Conservation (phyloP, 2,113 vertebrate species). For the Atrichornis clamosus region DNA sequence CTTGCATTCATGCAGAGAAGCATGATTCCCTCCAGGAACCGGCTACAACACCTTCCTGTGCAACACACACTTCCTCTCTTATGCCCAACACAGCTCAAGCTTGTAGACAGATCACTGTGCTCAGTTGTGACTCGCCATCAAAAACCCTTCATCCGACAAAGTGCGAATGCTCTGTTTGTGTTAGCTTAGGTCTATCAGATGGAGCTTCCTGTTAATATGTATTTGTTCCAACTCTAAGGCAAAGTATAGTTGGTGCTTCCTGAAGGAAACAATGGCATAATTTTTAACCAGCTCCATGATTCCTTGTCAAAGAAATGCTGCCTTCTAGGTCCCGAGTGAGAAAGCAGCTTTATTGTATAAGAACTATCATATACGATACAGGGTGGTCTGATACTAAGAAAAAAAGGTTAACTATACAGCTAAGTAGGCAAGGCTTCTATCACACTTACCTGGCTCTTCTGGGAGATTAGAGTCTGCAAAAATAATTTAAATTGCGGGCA, state of each 20-base stretch:
- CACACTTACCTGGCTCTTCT: neutral
- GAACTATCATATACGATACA: neutral
- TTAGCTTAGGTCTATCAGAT: neutral
- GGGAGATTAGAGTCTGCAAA: neutral
- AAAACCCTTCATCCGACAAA: neutral
- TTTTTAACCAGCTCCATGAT: slow-evolving; percentile 34
- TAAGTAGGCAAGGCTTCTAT: neutral
- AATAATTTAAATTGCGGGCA: neutral
- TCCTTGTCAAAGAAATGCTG: neutral
- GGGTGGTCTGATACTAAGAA: neutral
- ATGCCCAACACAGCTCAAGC: neutral
- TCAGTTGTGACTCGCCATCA: slow-evolving; percentile 5
- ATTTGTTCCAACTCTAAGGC: slow-evolving; percentile 30
- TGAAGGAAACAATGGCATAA: slow-evolving; percentile 59
- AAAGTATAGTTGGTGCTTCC: slow-evolving; percentile 50
- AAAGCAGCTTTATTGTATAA: neutral
- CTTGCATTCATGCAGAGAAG: neutral
- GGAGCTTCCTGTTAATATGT: slow-evolving; percentile 51
- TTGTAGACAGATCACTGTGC: neutral
- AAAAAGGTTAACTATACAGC: neutral
- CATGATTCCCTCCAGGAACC: neutral
- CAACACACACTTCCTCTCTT: neutral
- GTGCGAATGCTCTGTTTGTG: neutral
- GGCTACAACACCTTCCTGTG: neutral
- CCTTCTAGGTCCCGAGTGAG: neutral